A percentile compares a stretch with the other conserved stretches of the same genome.
phyloP scores from a whole-genome alignment of 2,888 invertebrate species.

The Tachina lurida region DNA sequence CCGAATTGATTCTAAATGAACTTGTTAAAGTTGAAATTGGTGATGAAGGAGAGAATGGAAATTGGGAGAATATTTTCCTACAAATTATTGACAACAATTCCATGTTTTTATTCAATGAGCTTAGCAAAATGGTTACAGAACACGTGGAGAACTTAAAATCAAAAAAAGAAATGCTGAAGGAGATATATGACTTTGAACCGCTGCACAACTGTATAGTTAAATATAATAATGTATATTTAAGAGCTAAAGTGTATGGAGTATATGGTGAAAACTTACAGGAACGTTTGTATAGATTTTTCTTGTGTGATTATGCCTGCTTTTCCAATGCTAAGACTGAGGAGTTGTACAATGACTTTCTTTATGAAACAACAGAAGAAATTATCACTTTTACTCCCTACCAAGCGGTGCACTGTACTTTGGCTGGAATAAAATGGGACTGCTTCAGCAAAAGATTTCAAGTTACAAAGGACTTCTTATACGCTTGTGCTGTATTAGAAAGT shows the following conservation, averaged over 20 bases:
- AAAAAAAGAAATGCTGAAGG: conserved; percentile 17
- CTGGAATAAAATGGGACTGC: conserved; percentile 72
- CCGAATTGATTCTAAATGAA: conserved; percentile 64
- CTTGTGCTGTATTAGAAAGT: conserved; percentile 68
- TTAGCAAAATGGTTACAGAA: conserved; percentile 56
- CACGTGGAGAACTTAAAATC: conserved; percentile 63
- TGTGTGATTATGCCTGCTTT: conserved; percentile 74
- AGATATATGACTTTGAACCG: conserved; percentile 67
- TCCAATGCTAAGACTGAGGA: conserved; percentile 64
- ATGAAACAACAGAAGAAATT: conserved; percentile 72
- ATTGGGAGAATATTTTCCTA: conserved; percentile 73
- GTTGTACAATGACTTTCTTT: conserved; percentile 71
- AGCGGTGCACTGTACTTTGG: conserved; percentile 74
- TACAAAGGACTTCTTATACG: conserved; percentile 71
- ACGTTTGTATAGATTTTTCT: conserved; percentile 73
- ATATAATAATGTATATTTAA: conserved; percentile 71
- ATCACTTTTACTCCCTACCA: conserved; percentile 75
- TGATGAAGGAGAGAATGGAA: conserved; percentile 72
- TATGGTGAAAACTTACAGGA: conserved; percentile 46
- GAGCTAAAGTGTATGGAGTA: conserved; percentile 74
- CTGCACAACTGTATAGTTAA: conserved; percentile 75
- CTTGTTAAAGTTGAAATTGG: conserved; percentile 73
- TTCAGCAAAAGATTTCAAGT: conserved; percentile 70
- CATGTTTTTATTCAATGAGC: conserved; percentile 64
- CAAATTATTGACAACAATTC: conserved; percentile 69